Conservation (phyloP, 2,797 vertebrate species). For the Myripristis murdjan region DNA sequence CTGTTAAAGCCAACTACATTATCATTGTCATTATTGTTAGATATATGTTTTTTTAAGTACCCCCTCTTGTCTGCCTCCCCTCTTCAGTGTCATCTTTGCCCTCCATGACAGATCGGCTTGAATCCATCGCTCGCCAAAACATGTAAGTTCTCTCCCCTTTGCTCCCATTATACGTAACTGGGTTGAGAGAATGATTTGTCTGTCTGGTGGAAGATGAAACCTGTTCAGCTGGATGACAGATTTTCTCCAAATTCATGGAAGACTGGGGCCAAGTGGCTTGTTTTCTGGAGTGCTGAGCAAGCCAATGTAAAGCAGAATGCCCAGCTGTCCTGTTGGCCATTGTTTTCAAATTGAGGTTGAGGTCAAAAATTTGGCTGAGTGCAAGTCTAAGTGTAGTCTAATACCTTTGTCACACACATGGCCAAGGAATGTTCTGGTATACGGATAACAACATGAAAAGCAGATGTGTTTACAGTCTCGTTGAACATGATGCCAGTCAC, state of each 20-base stretch:
- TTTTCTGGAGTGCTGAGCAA: neutral
- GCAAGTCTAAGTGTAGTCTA: too few species aligned
- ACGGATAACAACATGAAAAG: too few species aligned
- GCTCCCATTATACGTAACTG: neutral
- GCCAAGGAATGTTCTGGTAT: too few species aligned
- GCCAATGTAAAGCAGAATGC: too few species aligned
- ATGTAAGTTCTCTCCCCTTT: slow-evolving; percentile 84
- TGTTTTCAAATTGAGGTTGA: too few species aligned
- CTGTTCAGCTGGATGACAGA: neutral
- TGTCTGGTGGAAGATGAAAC: too few species aligned
- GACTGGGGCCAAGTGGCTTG: neutral
- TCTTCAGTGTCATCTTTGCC: slow-evolving; percentile 93
- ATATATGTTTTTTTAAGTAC: neutral
- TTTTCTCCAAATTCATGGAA: neutral
- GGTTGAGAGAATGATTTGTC: neutral
- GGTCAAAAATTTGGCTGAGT: too few species aligned
- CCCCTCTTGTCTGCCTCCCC: slow-evolving; percentile 13
- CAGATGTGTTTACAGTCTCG: too few species aligned
- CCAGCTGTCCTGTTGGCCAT: too few species aligned
- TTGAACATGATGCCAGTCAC: too few species aligned
- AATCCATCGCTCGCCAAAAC: slow-evolving; percentile 97
- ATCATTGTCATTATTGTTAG: too few species aligned
- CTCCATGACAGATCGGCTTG: slow-evolving; percentile 97
- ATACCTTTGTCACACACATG: too few species aligned
- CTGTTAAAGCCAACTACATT: neutral